phyloP scores from a whole-genome alignment of 2,797 vertebrate genomes.

The Neopelma chrysocephalum region DNA sequence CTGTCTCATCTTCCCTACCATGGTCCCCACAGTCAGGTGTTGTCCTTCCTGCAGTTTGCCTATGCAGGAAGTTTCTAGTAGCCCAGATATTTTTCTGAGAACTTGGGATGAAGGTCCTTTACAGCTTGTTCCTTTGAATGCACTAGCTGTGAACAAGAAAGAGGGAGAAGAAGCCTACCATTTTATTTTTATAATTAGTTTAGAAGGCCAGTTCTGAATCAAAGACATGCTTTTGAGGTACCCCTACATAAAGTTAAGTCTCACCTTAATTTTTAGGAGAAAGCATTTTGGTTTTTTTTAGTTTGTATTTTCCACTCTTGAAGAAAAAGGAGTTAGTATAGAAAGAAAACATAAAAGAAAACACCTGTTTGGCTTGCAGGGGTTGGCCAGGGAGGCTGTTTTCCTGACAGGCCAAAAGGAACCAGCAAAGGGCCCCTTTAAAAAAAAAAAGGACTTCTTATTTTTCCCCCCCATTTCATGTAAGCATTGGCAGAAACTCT shows the following conservation, averaged over 20 bases:
- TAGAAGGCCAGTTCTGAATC: neutral
- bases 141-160: neutral
- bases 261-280: neutral
- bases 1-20: neutral
- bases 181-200: neutral
- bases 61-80: neutral
- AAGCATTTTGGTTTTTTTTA: neutral
- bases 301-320: conserved; percentile 13
- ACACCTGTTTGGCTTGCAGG: conserved; percentile 86
- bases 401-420: conserved; percentile 73
- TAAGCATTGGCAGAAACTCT: conserved; percentile 89
- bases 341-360: conserved; percentile 79
- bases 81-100: neutral
- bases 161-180: neutral
- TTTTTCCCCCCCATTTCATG: conserved; percentile 77
- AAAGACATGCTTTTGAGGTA: neutral
- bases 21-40: neutral
- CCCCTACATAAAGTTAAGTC: neutral
- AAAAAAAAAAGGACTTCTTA: conserved; percentile 73
- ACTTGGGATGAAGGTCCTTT: neutral
- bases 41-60: neutral
- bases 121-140: neutral
- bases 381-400: conserved; percentile 60
- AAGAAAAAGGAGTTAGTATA: neutral
- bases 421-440: conserved; percentile 78